Percentiles rank a stretch among this genome's conserved stretches.
Conservation (phyloP, 2,113 vertebrate genomes). For the Lamprotornis superbus region DNA sequence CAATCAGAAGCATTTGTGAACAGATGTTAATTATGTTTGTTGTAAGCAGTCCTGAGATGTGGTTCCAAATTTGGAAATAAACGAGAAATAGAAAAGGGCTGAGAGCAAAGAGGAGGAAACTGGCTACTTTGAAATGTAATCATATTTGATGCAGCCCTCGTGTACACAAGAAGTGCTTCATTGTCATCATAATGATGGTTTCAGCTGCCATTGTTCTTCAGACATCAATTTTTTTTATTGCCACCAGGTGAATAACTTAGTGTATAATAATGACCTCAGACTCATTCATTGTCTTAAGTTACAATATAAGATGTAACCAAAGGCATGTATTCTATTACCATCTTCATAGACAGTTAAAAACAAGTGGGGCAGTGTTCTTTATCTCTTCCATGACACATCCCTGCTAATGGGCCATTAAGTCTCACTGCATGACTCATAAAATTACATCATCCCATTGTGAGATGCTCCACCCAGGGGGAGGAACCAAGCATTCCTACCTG, state of each 20-base stretch:
- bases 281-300: not conserved
- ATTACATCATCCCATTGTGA: not conserved
- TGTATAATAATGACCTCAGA: not conserved
- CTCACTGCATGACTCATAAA: not conserved
- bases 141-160: not conserved
- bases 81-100: not conserved
- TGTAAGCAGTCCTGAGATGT: not conserved
- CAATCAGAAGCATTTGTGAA: not conserved
- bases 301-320: not conserved
- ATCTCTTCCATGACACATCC: not conserved
- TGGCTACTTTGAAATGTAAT: slow-evolving; percentile 1
- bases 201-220: not conserved
- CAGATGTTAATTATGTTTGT: not conserved
- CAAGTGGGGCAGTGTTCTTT: not conserved
- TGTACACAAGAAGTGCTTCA: not conserved
- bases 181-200: not conserved
- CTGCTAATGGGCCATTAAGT: not conserved
- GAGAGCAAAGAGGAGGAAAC: not conserved
- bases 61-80: slow-evolving; percentile 2
- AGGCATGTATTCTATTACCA: not conserved
- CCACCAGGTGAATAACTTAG: not conserved
- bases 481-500: not conserved
- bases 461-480: not conserved
- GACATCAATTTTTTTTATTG: not conserved
- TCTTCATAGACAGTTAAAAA: not conserved